Evolutionary conservation across 2,113 vertebrate species (phyloP).

Genomic region (Malurus alboscapulatus): DNA sequence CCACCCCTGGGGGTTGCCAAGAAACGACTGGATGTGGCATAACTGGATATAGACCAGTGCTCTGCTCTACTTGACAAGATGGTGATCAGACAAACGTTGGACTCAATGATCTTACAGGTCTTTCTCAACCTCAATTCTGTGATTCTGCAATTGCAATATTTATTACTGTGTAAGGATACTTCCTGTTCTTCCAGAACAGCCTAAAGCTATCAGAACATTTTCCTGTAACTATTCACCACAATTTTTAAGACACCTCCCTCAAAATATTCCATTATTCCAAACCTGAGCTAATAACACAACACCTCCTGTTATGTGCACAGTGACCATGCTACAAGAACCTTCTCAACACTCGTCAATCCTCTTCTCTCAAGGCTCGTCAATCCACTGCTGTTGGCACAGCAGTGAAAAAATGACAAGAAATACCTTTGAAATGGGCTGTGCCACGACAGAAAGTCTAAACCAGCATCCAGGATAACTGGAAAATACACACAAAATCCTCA

Average conservation of each 20-base stretch:
- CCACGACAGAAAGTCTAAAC: not conserved
- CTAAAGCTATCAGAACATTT: not conserved
- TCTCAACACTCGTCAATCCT: not conserved
- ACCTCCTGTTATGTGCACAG: rapidly evolving
- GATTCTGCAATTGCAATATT: not conserved
- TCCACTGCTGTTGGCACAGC: not conserved
- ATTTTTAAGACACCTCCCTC: not conserved
- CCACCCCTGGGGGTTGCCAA: not conserved
- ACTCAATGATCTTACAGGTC: not conserved
- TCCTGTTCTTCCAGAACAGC: not conserved
- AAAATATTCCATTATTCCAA: not conserved
- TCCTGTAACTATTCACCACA: not conserved
- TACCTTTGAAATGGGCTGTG: not conserved
- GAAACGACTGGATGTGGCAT: not conserved
- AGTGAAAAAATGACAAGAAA: not conserved
- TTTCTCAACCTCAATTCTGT: not conserved
- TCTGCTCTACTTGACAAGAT: not conserved
- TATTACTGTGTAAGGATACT: not conserved
- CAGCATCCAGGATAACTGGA: not conserved
- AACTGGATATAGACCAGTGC: no score
- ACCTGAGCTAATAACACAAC: no score
- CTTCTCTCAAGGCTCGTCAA: not conserved
- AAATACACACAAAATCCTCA: not conserved
- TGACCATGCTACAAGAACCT: not conserved
- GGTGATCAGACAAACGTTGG: not conserved